Percentiles rank a stretch among this genome's conserved stretches.
These are phyloP conservation scores for Morinoia aosen DNA, from an alignment of 2,888 invertebrate genomes.

Conservation along the genomic window DNA sequence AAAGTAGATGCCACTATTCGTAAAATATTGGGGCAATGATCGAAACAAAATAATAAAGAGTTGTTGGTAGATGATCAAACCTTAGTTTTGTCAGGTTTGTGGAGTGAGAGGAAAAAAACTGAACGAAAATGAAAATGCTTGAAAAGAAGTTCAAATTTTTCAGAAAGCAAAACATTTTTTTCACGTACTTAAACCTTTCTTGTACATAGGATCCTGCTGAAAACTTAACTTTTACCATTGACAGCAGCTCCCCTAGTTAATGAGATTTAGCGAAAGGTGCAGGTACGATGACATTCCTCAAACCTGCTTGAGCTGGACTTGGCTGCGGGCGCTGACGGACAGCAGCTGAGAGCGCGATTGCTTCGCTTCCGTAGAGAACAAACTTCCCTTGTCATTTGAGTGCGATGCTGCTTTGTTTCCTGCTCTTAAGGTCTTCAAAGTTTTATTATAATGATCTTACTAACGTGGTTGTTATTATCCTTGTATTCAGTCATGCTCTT, in stretches of 20 bases:
- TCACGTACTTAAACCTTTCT: background rate
- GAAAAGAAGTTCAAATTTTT: background rate
- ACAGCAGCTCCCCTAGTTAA: background rate
- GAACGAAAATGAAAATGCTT: background rate
- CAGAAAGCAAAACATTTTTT: background rate
- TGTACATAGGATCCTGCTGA: too few relatives aligned
- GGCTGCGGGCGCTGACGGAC: background rate
- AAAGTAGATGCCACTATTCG: background rate
- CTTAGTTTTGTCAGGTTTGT: background rate
- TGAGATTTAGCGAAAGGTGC: background rate
- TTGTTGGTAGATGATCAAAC: background rate
- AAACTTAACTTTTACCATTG: too few relatives aligned
- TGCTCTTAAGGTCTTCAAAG: background rate
- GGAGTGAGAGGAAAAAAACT: background rate
- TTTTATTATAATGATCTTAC: conserved; percentile 3
- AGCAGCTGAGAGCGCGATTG: background rate
- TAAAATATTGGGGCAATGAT: background rate
- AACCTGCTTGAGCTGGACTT: too few relatives aligned
- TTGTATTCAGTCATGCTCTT: background rate
- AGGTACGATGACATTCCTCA: too few relatives aligned
- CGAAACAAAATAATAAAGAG: background rate
- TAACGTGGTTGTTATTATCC: background rate
- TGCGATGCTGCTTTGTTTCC: background rate
- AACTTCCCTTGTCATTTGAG: background rate
- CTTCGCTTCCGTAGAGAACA: background rate